phyloP scores from a whole-genome alignment of 1,140 invertebrate genomes.

The Macrocentrus cingulum region DNA sequence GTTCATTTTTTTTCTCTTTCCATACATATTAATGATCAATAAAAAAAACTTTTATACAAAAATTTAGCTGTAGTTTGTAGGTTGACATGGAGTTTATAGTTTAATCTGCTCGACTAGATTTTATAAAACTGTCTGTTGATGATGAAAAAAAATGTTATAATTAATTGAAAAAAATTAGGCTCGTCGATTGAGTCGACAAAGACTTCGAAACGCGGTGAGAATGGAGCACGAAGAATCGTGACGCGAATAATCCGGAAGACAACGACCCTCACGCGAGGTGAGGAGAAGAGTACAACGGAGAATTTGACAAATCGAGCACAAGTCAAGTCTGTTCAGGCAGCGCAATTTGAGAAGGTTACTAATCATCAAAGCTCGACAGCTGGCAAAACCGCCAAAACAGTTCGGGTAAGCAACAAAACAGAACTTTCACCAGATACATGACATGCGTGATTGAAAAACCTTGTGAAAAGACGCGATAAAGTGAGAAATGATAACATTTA shows the following conservation, averaged over 20 bases:
- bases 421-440: background rate
- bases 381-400: constrained; percentile 50
- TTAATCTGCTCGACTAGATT: background rate
- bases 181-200: constrained; percentile 80
- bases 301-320: constrained; percentile 64
- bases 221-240: constrained; percentile 76
- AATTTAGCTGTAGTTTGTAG: too few species aligned
- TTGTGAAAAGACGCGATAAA: background rate
- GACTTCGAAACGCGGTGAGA: constrained; percentile 73
- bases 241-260: constrained; percentile 87
- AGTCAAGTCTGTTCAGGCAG: constrained; percentile 58
- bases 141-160: background rate
- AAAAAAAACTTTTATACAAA: too few species aligned
- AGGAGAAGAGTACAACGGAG: constrained; percentile 75
- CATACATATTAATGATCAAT: too few species aligned
- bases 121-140: background rate
- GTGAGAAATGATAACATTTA: too few species aligned
- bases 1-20: too few species aligned
- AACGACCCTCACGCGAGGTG: constrained; percentile 84
- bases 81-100: too few species aligned
- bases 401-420: constrained; percentile 47
- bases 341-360: constrained; percentile 48
- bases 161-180: constrained; percentile 35
- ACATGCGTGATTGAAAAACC: too few species aligned
- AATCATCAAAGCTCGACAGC: constrained; percentile 42